Evolutionary conservation across 1,140 invertebrate genomes (phyloP).

Genomic region (Procambarus virginalis): DNA sequence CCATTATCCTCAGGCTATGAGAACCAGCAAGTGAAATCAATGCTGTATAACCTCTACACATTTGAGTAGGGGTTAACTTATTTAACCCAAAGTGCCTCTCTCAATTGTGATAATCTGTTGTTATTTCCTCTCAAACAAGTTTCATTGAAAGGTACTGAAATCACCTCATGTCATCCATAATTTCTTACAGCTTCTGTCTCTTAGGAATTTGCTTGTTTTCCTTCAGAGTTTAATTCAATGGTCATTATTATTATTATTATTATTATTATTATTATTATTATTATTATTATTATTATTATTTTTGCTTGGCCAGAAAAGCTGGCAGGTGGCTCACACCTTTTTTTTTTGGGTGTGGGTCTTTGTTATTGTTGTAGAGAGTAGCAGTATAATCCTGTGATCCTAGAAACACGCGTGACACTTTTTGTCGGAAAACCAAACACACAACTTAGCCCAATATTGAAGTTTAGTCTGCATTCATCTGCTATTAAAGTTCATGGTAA

Average conservation of each 20-base stretch:
- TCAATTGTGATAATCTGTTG: constrained; percentile 71
- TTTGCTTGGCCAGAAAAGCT: constrained; percentile 39
- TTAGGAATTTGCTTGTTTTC: constrained; percentile 23
- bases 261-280: no score
- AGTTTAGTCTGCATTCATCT: constrained; percentile 49
- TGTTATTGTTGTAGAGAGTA: constrained; percentile 66
- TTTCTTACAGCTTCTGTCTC: constrained; percentile 41
- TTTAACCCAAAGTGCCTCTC: constrained; percentile 70
- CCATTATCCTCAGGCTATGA: constrained; percentile 50
- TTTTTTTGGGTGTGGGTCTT: constrained; percentile 53
- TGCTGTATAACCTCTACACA: constrained; percentile 70
- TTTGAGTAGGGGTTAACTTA: constrained; percentile 71
- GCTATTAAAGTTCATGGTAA: background rate
- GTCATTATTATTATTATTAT: no score
- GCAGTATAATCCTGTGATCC: constrained; percentile 66
- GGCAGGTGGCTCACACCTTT: constrained; percentile 49
- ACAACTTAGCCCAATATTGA: constrained; percentile 49
- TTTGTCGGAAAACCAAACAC: constrained; percentile 61
- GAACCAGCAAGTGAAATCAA: constrained; percentile 55
- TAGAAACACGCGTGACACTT: constrained; percentile 66
- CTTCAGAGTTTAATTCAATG: constrained; percentile 5
- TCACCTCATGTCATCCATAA: constrained; percentile 59
- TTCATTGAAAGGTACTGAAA: constrained; percentile 54
- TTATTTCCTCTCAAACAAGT: constrained; percentile 68
- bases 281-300: constrained; percentile 24